Conservation (phyloP, 2,888 invertebrate genomes). For the Callinectes sapidus region DNA sequence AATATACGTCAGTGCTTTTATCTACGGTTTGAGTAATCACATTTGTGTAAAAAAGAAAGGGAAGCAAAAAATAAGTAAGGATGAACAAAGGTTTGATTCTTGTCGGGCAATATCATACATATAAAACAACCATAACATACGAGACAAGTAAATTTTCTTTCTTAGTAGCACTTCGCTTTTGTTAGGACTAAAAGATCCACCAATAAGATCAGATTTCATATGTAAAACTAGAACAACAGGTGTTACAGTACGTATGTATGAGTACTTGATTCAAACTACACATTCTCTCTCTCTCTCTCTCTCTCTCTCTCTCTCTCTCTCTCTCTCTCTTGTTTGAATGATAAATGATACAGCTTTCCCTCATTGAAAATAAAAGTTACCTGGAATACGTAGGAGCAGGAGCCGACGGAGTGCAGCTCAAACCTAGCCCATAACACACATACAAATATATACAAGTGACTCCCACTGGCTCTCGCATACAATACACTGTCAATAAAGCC, state of each 20-base stretch:
- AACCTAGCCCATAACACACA: too few relatives aligned
- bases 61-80: too few relatives aligned
- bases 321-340: background rate
- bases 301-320: constrained; percentile 6
- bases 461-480: too few relatives aligned
- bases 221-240: background rate
- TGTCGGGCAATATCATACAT: too few relatives aligned
- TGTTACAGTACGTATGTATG: background rate
- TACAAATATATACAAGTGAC: too few relatives aligned
- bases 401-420: background rate
- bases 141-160: too few relatives aligned
- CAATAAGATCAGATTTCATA: background rate
- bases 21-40: background rate
- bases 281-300: background rate
- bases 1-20: too few relatives aligned
- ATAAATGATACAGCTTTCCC: background rate
- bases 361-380: background rate
- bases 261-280: background rate
- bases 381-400: background rate
- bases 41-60: background rate
- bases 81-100: too few relatives aligned
- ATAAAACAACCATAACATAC: too few relatives aligned
- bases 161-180: too few relatives aligned
- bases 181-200: background rate
- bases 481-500: background rate